Conservation (phyloP, 23 tunicate species). For the Styela clava region DNA sequence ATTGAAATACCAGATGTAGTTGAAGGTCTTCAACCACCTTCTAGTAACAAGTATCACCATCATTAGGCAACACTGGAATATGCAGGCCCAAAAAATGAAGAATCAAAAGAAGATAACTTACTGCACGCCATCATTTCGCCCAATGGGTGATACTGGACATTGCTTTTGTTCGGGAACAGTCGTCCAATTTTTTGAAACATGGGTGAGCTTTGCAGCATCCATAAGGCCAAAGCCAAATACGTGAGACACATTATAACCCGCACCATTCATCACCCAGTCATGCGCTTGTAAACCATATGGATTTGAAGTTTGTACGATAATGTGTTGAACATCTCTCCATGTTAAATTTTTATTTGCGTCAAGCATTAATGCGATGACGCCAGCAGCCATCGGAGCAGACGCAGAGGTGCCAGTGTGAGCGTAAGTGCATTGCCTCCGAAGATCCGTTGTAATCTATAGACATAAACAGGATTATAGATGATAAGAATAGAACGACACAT, state of each 20-base stretch:
- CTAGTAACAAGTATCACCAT: no score
- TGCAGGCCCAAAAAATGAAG: no score
- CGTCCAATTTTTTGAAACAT: slow-evolving; percentile 62
- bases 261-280: slow-evolving; percentile 94
- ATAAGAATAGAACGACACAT: neutral
- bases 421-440: slow-evolving; percentile 70
- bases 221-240: slow-evolving; percentile 94
- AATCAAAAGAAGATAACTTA: no score
- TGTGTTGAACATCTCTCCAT: slow-evolving; percentile 97
- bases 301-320: slow-evolving; percentile 82
- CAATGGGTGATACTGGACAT: slow-evolving; percentile 29
- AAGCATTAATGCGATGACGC: slow-evolving; percentile 80
- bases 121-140: neutral
- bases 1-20: no score
- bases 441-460: slow-evolving; percentile 82
- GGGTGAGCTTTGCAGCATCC: slow-evolving; percentile 77
- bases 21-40: no score
- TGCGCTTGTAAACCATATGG: slow-evolving; percentile 48
- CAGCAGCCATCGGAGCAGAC: slow-evolving; percentile 98
- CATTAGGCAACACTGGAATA: no score
- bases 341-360: slow-evolving; percentile 85
- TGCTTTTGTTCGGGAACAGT: slow-evolving; percentile 76
- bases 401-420: slow-evolving; percentile 96
- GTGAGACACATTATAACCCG: slow-evolving; percentile 92
- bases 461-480: neutral